phyloP scores from a whole-genome alignment of 2,113 vertebrate species.

The Chloroceryle aenea region DNA sequence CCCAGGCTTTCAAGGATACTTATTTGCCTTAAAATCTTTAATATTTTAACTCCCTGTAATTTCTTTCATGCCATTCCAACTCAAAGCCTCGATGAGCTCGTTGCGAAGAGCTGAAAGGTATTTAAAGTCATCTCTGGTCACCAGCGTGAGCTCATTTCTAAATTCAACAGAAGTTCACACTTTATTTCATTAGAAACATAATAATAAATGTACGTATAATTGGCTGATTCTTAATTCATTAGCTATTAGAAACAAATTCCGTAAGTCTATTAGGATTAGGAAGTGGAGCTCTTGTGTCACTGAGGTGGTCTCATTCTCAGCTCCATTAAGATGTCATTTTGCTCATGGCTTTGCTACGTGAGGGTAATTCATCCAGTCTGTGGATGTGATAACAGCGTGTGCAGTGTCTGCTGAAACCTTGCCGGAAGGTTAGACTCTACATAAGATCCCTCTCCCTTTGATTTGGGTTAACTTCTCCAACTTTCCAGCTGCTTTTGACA shows the following conservation, averaged over 20 bases:
- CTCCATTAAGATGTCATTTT: background rate
- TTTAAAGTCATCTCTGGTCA: background rate
- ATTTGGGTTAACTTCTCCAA: background rate
- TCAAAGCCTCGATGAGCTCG: background rate
- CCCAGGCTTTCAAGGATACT: background rate
- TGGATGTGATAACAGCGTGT: background rate
- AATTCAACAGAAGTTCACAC: background rate
- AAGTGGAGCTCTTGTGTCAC: background rate
- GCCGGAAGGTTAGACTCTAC: background rate
- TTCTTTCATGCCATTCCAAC: background rate
- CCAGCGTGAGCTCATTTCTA: background rate
- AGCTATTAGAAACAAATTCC: background rate
- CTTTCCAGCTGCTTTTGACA: background rate
- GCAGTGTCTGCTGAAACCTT: background rate
- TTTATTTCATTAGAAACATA: background rate
- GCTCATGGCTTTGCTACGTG: background rate
- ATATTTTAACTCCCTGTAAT: background rate
- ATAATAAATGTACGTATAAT: background rate
- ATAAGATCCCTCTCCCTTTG: background rate
- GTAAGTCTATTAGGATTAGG: background rate
- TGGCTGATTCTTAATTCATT: background rate
- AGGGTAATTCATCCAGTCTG: background rate
- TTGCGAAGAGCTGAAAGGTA: background rate
- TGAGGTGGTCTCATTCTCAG: background rate
- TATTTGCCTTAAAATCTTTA: background rate